A percentile compares a stretch with the other conserved stretches of the same genome.
phyloP scores from a whole-genome alignment of 2,888 invertebrate genomes.

The Laspeyria flexula region DNA sequence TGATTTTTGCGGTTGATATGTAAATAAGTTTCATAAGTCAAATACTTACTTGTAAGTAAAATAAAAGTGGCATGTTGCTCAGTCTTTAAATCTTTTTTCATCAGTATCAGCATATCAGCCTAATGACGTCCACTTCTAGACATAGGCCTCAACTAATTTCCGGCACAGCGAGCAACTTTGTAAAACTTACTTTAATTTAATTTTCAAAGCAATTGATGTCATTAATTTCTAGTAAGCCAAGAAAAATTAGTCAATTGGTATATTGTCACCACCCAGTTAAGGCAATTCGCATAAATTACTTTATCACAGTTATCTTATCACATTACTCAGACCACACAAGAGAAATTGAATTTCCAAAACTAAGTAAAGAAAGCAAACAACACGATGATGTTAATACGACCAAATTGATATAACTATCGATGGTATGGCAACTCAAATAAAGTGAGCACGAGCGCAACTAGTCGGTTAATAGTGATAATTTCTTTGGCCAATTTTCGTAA shows the following conservation, averaged over 20 bases:
- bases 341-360: conserved; percentile 39
- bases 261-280: conserved; percentile 19
- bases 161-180: too few relatives aligned
- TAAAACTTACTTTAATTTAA: too few relatives aligned
- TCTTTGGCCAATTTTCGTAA: conserved; percentile 63
- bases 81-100: too few relatives aligned
- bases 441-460: conserved; percentile 56
- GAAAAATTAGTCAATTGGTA: background rate
- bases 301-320: conserved; percentile 33
- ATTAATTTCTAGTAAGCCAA: background rate
- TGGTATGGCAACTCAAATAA: conserved; percentile 63
- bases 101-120: too few relatives aligned
- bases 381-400: conserved; percentile 56
- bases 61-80: too few relatives aligned
- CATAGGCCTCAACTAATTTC: too few relatives aligned
- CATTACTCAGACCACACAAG: conserved; percentile 42
- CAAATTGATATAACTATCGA: conserved; percentile 73
- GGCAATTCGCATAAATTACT: conserved; percentile 30
- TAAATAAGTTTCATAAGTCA: too few relatives aligned
- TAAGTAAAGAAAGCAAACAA: conserved; percentile 35
- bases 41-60: too few relatives aligned
- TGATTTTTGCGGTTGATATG: too few relatives aligned
- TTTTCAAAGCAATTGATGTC: background rate
- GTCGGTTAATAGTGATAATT: conserved; percentile 62
- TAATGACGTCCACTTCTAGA: too few relatives aligned